Percentiles rank a stretch among this genome's conserved stretches.
These are phyloP conservation scores for Brachionus plicatilis DNA, from an alignment of 1,140 invertebrate species.

Conservation along the genomic window DNA sequence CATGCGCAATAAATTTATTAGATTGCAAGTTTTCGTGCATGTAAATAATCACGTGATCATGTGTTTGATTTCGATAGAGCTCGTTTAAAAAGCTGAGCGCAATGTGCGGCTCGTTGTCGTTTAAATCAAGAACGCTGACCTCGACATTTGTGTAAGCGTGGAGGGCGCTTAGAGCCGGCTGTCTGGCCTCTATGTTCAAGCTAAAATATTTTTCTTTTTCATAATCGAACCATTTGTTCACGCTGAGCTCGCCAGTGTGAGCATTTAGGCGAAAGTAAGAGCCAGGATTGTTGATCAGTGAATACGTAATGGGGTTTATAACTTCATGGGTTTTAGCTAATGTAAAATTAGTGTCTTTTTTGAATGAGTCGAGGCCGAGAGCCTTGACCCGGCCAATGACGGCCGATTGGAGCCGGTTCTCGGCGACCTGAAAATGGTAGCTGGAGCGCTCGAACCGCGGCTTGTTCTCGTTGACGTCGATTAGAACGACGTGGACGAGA, in stretches of 20 bases:
- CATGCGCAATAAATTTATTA: conserved; percentile 25
- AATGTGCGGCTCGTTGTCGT: conserved; percentile 22
- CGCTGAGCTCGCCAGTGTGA: background rate
- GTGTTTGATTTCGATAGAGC: background rate
- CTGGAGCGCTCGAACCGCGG: background rate
- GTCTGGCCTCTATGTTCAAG: background rate
- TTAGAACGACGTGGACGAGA: background rate
- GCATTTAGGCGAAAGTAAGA: background rate
- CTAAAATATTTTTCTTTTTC: conserved; percentile 32
- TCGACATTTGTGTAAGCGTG: background rate
- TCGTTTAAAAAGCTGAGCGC: background rate
- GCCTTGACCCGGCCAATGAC: background rate
- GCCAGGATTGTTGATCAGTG: background rate
- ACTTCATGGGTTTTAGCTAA: too few species aligned
- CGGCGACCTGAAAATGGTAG: background rate
- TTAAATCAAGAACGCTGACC: background rate
- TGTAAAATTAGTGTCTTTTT: too few species aligned
- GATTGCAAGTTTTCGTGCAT: background rate
- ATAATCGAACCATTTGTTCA: conserved; percentile 26
- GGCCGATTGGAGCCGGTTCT: background rate
- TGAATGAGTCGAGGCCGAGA: too few species aligned
- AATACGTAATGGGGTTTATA: background rate
- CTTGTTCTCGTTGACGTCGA: conserved; percentile 28
- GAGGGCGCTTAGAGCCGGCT: background rate
- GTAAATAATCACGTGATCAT: background rate